These are phyloP conservation scores for Typhlichthys eigenmanni DNA, from an alignment of 2,797 vertebrate genomes.

Conservation along the genomic window DNA sequence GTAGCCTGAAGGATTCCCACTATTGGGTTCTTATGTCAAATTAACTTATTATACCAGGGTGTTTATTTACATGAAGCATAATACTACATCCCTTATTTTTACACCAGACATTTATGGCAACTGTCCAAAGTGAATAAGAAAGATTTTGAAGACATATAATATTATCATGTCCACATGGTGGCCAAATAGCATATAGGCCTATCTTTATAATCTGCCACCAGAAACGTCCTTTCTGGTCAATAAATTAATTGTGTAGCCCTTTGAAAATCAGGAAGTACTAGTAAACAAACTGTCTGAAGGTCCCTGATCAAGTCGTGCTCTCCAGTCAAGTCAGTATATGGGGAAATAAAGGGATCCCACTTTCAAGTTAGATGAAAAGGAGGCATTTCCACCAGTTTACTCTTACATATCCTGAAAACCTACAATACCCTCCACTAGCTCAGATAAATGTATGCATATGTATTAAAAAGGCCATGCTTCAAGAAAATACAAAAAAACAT, in stretches of 20 bases:
- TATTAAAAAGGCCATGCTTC: constrained; percentile 67
- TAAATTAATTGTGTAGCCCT: constrained; percentile 73
- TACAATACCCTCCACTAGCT: constrained; percentile 47
- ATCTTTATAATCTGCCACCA: constrained; percentile 36
- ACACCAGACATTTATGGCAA: constrained; percentile 21
- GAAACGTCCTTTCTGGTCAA: constrained; percentile 50
- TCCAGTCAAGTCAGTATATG: constrained; percentile 51
- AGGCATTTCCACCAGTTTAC: constrained; percentile 44
- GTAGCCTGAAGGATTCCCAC: constrained; percentile 30
- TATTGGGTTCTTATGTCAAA: constrained; percentile 30
- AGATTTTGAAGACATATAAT: constrained; percentile 29
- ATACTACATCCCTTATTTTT: constrained; percentile 17
- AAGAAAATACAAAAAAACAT: constrained; percentile 57
- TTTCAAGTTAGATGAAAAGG: constrained; percentile 45
- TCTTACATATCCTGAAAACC: constrained; percentile 65
- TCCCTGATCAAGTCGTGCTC: constrained; percentile 70
- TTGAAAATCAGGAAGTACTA: constrained; percentile 70
- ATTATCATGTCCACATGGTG: constrained; percentile 46
- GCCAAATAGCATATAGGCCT: no score
- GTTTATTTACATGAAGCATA: constrained; percentile 41
- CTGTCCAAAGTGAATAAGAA: constrained; percentile 6
- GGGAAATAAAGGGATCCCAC: constrained; percentile 71
- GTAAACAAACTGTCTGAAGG: constrained; percentile 68
- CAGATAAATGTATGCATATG: constrained; percentile 55
- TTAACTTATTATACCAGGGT: constrained; percentile 31